Percentiles rank a stretch among this genome's conserved stretches.
These are phyloP conservation scores for Yponomeuta malinellus DNA, from an alignment of 2,888 invertebrate genomes.

Conservation along the genomic window DNA sequence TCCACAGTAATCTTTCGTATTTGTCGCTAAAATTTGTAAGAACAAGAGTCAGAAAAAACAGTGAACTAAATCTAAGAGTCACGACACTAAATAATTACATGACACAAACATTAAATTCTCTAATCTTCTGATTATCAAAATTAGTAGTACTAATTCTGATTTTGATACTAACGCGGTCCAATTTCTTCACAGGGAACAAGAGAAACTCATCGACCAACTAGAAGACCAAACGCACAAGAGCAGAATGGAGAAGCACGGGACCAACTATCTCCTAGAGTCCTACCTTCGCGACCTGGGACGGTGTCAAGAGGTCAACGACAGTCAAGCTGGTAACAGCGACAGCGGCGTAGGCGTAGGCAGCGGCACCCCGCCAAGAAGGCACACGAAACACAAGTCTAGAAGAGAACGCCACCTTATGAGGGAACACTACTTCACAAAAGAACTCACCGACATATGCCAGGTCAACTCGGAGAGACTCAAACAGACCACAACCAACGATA, in stretches of 20 bases:
- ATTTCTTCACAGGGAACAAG: constrained; percentile 76
- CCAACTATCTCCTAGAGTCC: constrained; percentile 86
- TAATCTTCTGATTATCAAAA: not conserved
- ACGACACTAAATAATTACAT: no score
- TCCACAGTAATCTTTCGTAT: no score
- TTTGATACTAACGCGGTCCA: not conserved
- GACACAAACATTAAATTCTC: no score
- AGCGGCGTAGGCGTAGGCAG: constrained; percentile 81
- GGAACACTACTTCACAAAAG: constrained; percentile 74
- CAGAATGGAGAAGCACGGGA: constrained; percentile 84
- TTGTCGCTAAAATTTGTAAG: no score
- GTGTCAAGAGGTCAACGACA: constrained; percentile 64
- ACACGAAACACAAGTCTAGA: constrained; percentile 72
- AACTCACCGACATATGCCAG: constrained; percentile 70
- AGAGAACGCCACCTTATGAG: constrained; percentile 70
- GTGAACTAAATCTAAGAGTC: no score
- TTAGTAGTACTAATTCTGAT: not conserved
- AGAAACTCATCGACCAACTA: constrained; percentile 85
- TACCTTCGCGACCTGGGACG: constrained; percentile 76
- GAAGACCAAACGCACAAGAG: constrained; percentile 86
- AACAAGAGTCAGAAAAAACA: no score
- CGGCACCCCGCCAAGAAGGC: constrained; percentile 75
- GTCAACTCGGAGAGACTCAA: constrained; percentile 66
- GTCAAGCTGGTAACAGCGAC: constrained; percentile 81
- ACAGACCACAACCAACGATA: constrained; percentile 59